Evolutionary conservation across 2,888 invertebrate species (phyloP), one percentile per base, ranked within the genome.

Genomic region (Teleiodes luculella): DNA sequence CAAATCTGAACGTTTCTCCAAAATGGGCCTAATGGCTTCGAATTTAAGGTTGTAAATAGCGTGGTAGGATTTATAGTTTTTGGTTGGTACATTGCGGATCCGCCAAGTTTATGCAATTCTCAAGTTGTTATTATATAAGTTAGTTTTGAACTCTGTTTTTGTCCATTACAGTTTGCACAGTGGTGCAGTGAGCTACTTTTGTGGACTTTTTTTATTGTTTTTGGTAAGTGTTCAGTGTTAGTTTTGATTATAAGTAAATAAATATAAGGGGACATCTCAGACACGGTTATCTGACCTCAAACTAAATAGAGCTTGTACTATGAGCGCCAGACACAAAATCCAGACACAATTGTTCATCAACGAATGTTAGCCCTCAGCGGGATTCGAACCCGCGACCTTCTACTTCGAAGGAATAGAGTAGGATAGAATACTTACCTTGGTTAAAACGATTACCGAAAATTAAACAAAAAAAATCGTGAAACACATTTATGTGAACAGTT

Each of bases 81-180:
- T 2, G 11, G 33, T 35, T 48, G 20, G 35, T 20, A 48, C 35
- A 48, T 35, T 65, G 71, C 78, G 76, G 78, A 77, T 80, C 65
- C 68, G 64, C 64, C 67, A 67, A 67, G 88, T 88, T 89, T 85
- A 84, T 89, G 88, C 88, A 89, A 89, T 84, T 87, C 79, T 86
- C 85, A 83, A 81, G 76, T 86, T 84, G 78, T 78, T 87, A 89
- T 89, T 88, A 88, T 88, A 89, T 88, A 89, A 88, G 86, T 67
- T 83, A 78, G 74, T 78, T 80, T 75, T 72, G n/a, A 69, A 62
- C 43, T 18, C 24, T 57, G 69, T 64, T 65, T 63, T 58, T 56
- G 73, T 68, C 66, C 86, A 88, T 77, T 87, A 78, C 76, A 58
- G 73, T 69, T 76, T 76, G 76, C 73, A 79, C 59, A 75, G 73